These are phyloP conservation scores for Drosophila colorata DNA, from an alignment of 2,888 invertebrate genomes.

Conservation along the genomic window DNA sequence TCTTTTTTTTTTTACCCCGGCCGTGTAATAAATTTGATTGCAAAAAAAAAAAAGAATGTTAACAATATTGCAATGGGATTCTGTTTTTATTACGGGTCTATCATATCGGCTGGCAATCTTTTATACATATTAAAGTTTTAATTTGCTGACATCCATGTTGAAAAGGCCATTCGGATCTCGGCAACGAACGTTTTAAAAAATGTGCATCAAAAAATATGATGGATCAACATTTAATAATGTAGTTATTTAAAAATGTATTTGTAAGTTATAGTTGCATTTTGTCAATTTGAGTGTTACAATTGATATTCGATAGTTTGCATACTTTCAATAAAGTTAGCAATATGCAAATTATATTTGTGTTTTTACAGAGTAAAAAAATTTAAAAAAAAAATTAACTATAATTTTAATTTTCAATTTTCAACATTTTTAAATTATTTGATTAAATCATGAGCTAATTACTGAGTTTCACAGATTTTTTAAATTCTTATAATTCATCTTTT, in stretches of 20 bases:
- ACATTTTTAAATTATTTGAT: background rate
- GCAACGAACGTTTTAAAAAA: conserved; percentile 13
- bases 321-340: background rate
- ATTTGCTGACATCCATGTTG: conserved; percentile 38
- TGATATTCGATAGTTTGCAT: background rate
- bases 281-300: background rate
- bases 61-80: conserved; percentile 75
- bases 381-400: background rate
- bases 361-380: background rate
- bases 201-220: conserved; percentile 8
- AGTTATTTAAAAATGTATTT: conserved; percentile 6
- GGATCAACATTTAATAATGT: conserved; percentile 9
- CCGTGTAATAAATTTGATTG: conserved; percentile 76
- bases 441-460: too few species aligned
- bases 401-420: background rate
- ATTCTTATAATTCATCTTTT: too few species aligned
- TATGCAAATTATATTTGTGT: background rate
- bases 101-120: conserved; percentile 20
- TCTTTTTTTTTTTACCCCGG: conserved; percentile 22
- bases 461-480: too few species aligned
- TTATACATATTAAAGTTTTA: conserved; percentile 63
- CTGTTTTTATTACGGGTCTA: conserved; percentile 20
- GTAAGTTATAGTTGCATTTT: background rate
- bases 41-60: conserved; percentile 49
- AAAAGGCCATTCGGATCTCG: conserved; percentile 4